phyloP scores from a whole-genome alignment of 2,113 vertebrate species.

The Pao palembangensis region DNA sequence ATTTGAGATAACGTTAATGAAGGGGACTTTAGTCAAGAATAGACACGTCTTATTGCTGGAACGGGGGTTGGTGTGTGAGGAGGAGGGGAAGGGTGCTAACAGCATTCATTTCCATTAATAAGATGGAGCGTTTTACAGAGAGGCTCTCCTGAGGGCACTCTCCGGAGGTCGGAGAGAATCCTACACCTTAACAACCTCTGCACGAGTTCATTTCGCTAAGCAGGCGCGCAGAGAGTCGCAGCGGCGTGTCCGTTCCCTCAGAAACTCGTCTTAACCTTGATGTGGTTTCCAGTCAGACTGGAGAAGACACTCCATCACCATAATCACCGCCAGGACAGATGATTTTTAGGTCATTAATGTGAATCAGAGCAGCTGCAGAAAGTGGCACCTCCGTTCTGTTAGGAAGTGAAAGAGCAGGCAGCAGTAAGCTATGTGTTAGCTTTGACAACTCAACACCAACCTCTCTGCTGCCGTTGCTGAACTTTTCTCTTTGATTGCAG shows the following conservation, averaged over 20 bases:
- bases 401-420: no score
- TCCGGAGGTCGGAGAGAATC: slow-evolving; percentile 44
- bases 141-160: slow-evolving; percentile 49
- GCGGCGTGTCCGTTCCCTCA: neutral
- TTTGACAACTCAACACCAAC: no score
- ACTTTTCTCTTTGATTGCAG: no score
- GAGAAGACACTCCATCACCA: slow-evolving; percentile 44
- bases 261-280: slow-evolving; percentile 46
- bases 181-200: slow-evolving; percentile 40
- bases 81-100: slow-evolving; percentile 27
- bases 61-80: neutral
- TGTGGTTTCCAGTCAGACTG: slow-evolving; percentile 8
- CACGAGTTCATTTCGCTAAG: slow-evolving; percentile 20
- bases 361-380: slow-evolving; percentile 28
- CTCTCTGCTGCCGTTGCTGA: no score
- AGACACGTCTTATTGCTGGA: slow-evolving; percentile 59
- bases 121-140: slow-evolving; percentile 49
- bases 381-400: slow-evolving; percentile 12
- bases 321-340: slow-evolving; percentile 48
- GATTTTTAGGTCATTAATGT: slow-evolving; percentile 41
- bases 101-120: slow-evolving; percentile 70
- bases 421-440: neutral
- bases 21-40: slow-evolving; percentile 67
- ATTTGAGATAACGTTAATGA: slow-evolving; percentile 78
- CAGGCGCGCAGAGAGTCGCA: neutral